Conservation (phyloP, 1,140 invertebrate species). For the Gonioctena quinquepunctata region DNA sequence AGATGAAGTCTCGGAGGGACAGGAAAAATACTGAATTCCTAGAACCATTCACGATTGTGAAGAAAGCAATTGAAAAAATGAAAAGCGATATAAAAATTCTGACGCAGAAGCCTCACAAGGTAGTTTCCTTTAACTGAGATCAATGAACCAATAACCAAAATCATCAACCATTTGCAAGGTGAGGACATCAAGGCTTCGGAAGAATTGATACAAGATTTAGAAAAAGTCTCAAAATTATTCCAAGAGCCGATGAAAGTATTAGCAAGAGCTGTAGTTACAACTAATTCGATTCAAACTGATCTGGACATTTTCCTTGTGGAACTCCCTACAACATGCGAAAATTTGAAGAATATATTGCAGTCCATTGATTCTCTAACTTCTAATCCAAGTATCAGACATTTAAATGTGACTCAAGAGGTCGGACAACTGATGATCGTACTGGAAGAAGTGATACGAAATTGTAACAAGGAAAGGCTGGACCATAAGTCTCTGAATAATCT, state of each 20-base stretch:
- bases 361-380: conserved; percentile 8
- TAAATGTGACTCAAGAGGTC: conserved; percentile 1
- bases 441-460: conserved; percentile 14
- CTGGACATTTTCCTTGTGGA: conserved; percentile 24
- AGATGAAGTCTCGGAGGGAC: background rate
- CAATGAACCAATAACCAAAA: conserved; percentile 9
- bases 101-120: conserved; percentile 7
- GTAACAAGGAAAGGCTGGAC: conserved; percentile 30
- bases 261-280: background rate
- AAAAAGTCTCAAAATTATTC: conserved; percentile 1
- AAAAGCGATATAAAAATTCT: conserved; percentile 9
- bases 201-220: background rate
- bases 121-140: background rate
- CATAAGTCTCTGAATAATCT: conserved; percentile 26
- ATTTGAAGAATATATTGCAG: conserved; percentile 4
- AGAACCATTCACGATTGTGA: conserved; percentile 11
- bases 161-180: conserved; percentile 3
- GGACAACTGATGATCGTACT: background rate
- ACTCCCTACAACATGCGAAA: conserved; percentile 15
- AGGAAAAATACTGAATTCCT: background rate
- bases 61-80: background rate
- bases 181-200: background rate
- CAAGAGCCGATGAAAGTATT: conserved; percentile 9
- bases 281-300: conserved; percentile 10
- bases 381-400: conserved; percentile 1